Evolutionary conservation across 2,888 invertebrate species (phyloP), one percentile per base, ranked within the genome.

Genomic region (Drosophila antonietae): DNA sequence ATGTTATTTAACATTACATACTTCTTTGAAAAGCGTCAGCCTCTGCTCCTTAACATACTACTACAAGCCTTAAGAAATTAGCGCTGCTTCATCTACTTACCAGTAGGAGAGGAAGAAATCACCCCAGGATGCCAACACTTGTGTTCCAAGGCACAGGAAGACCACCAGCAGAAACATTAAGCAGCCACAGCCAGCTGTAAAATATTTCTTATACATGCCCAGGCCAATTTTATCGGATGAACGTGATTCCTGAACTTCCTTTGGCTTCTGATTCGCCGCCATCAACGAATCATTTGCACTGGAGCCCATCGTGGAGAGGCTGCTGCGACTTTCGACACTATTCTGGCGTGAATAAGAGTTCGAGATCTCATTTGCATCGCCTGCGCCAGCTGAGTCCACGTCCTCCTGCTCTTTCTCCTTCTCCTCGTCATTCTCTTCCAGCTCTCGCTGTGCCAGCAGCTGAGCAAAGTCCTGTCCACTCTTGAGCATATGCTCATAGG

Each of bases 101-200:
- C 97, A 97, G 89, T 94, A 95, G 18, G 96, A 95, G 12, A 97
- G 94, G 93, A 96, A 97, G 93, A 95, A 97, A 91, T 97, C 97
- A 2, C 95, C 95, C 10, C 94, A 95, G 28, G 96, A 97, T 0
- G 95, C 96, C 37, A 95, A 92, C 14, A 95, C 81, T 92, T 97
- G 97, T 0, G 96, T 94, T 0, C 95, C 80, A 28, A 95, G 75
- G 73, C 95, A 96, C 10, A 96, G 93, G 6, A 95, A 52, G 0
- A 95, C 68, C 90, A 97, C 94, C 0, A 95, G 80, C 4, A 93
- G 73, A 18, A 96, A 94, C 6, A 95, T 81, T 28, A 94, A 92
- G 71, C 94, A 94, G 76, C 95, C 94, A 0, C 97, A 96, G 56
- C 96, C 95, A 41, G 96, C 96, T 2, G 92, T 90, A 68, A 97